These are phyloP conservation scores for Galerucella calmariensis DNA, from an alignment of 2,888 invertebrate genomes.

Conservation along the genomic window DNA sequence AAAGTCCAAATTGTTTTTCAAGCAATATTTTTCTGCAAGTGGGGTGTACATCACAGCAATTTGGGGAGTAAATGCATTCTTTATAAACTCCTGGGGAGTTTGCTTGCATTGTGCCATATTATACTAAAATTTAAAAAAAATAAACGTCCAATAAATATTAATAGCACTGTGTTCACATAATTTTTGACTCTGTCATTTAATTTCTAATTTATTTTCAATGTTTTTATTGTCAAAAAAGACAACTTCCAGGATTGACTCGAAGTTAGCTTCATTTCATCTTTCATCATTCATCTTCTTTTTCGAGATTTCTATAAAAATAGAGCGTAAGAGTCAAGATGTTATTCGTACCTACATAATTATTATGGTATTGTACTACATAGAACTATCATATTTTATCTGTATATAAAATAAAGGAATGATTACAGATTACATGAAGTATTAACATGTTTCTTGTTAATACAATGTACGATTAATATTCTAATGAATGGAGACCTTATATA, in stretches of 20 bases:
- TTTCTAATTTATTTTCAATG: background rate
- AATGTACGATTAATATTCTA: too few relatives aligned
- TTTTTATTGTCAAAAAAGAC: constrained; percentile 15
- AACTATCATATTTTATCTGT: too few relatives aligned
- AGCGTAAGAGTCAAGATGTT: too few relatives aligned
- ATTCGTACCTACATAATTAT: too few relatives aligned
- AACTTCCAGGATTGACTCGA: background rate
- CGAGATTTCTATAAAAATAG: background rate
- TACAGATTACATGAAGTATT: too few relatives aligned
- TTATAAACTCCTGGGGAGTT: constrained; percentile 87
- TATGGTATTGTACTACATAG: too few relatives aligned
- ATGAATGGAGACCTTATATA: too few relatives aligned
- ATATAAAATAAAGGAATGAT: too few relatives aligned
- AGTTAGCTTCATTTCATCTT: background rate
- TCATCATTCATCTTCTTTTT: background rate
- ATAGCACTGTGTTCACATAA: constrained; percentile 7
- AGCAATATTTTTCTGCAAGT: constrained; percentile 84
- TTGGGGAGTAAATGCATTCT: constrained; percentile 89
- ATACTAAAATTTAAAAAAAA: constrained; percentile 16
- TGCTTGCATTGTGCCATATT: constrained; percentile 72
- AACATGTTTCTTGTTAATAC: too few relatives aligned
- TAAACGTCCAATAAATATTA: background rate
- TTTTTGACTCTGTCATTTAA: background rate
- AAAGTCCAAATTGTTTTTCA: constrained; percentile 91
- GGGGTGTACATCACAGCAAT: constrained; percentile 87